These are phyloP conservation scores for Dasypolia templi DNA, from an alignment of 2,888 invertebrate genomes.

Conservation along the genomic window DNA sequence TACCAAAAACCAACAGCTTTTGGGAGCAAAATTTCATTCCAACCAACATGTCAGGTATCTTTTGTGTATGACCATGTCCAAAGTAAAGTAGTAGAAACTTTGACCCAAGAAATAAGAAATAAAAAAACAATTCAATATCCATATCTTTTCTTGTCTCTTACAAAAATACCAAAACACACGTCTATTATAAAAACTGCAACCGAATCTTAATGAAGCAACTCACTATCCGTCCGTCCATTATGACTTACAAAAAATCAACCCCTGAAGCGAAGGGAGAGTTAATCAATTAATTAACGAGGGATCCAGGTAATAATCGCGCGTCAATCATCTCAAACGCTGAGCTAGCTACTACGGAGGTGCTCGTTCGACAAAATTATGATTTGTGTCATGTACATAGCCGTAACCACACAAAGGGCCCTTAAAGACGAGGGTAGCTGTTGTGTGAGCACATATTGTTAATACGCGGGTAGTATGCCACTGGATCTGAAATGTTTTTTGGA, in stretches of 20 bases:
- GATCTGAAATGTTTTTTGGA: background rate
- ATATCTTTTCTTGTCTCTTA: background rate
- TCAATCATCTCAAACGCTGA: constrained; percentile 53
- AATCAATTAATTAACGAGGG: constrained; percentile 63
- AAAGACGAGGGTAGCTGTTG: constrained; percentile 48
- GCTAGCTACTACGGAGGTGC: constrained; percentile 8
- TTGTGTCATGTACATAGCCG: constrained; percentile 44
- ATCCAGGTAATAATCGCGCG: constrained; percentile 62
- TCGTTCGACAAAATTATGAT: constrained; percentile 44
- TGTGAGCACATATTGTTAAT: constrained; percentile 45
- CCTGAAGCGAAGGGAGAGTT: constrained; percentile 40
- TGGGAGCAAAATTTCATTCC: background rate
- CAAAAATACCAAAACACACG: background rate
- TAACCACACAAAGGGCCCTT: constrained; percentile 27
- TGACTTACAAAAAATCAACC: constrained; percentile 41
- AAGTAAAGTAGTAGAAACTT: background rate
- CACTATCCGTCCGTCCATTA: constrained; percentile 36
- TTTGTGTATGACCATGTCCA: background rate
- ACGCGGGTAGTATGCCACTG: constrained; percentile 16
- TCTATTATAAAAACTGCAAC: too few species aligned
- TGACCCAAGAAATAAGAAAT: background rate
- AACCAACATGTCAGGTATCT: background rate
- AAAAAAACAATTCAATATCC: background rate
- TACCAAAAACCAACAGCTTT: background rate
- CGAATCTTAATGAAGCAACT: too few species aligned